Evolutionary conservation across 1,140 invertebrate genomes (phyloP).

Genomic region (Gryon sp.): DNA sequence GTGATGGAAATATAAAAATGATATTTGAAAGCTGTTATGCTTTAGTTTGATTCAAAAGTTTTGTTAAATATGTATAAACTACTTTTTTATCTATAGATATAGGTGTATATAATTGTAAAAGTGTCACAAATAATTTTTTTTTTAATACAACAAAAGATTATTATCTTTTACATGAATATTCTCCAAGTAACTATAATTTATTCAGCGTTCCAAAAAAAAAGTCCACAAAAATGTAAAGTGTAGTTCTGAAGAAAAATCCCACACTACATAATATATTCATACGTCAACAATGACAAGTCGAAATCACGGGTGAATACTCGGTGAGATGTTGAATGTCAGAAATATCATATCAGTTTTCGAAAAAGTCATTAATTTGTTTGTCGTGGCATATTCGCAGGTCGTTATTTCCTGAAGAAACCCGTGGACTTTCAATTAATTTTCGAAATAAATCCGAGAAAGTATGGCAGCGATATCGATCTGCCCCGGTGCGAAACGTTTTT

Average conservation of each 20-base stretch:
- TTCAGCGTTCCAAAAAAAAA: too few relatives aligned
- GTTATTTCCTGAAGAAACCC: slow-evolving; percentile 33
- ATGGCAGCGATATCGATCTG: slow-evolving; percentile 52
- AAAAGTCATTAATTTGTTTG: slow-evolving; percentile 45
- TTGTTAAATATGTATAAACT: too few relatives aligned
- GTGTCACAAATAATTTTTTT: too few relatives aligned
- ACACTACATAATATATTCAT: slow-evolving; percentile 4
- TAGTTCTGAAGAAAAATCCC: slow-evolving; percentile 2
- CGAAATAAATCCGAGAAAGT: slow-evolving; percentile 45
- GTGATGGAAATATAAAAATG: too few relatives aligned
- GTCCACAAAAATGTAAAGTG: background rate
- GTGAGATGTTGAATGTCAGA: slow-evolving; percentile 7
- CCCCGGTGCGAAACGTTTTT: slow-evolving; percentile 29
- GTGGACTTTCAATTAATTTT: slow-evolving; percentile 53
- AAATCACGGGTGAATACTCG: slow-evolving; percentile 12
- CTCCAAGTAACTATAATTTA: background rate
- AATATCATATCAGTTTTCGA: slow-evolving; percentile 18
- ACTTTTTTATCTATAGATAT: too few relatives aligned
- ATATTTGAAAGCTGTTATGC: too few relatives aligned
- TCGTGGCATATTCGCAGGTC: slow-evolving; percentile 38
- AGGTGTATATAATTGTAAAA: too few relatives aligned
- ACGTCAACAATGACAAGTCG: slow-evolving; percentile 22
- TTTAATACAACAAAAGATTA: too few relatives aligned
- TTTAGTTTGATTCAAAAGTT: too few relatives aligned
- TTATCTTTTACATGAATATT: too few relatives aligned